Evolutionary conservation across 2,888 invertebrate species (phyloP).

Genomic region (Macrosoma leucophasiata): DNA sequence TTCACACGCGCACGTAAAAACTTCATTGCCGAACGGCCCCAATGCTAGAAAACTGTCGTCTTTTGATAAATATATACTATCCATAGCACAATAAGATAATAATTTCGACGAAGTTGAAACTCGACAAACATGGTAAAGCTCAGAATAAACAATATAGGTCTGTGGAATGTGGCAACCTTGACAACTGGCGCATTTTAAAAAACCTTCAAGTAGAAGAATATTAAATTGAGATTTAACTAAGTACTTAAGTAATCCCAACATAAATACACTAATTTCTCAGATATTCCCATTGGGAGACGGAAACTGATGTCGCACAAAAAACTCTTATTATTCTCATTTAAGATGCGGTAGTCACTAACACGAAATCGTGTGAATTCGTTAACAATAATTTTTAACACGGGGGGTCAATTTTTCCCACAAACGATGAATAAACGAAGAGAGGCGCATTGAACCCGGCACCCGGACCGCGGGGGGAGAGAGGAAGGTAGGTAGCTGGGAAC

Average conservation of each 20-base stretch:
- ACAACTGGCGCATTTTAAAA: constrained; percentile 45
- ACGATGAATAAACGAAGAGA: constrained; percentile 74
- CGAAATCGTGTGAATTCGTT: constrained; percentile 71
- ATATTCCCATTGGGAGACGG: no score
- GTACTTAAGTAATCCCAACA: no score
- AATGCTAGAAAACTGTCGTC: constrained; percentile 45
- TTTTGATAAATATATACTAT: constrained; percentile 52
- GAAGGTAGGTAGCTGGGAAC: constrained; percentile 72
- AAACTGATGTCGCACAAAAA: no score
- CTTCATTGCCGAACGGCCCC: constrained; percentile 42
- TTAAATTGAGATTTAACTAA: no score
- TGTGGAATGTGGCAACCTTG: constrained; percentile 58
- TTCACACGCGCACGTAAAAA: constrained; percentile 39
- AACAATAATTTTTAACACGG: constrained; percentile 68
- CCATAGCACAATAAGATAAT: constrained; percentile 60
- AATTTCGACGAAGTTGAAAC: constrained; percentile 61
- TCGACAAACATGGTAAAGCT: constrained; percentile 63
- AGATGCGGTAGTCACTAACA: constrained; percentile 56
- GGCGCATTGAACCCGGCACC: constrained; percentile 75
- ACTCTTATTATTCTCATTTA: constrained; percentile 37
- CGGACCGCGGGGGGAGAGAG: constrained; percentile 66
- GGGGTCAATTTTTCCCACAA: constrained; percentile 76
- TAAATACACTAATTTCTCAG: no score
- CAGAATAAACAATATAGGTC: constrained; percentile 56
- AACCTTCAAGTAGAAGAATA: no score